Conservation (phyloP, 1,140 invertebrate genomes). For the Elymnias hypermnestra region DNA sequence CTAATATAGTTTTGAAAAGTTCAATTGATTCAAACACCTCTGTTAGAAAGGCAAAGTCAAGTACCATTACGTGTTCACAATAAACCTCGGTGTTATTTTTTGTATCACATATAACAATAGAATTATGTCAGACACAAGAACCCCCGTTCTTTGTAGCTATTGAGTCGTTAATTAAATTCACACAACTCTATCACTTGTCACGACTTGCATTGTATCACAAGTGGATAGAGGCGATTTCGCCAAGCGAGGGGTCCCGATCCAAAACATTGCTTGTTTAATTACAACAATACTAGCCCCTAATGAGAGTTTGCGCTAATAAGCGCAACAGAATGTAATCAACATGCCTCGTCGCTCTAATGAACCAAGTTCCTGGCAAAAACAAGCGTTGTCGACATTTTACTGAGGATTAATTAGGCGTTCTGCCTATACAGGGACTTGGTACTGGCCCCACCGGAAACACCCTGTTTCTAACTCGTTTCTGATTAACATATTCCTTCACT, state of each 20-base stretch:
- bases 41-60: no score
- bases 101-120: constrained; percentile 57
- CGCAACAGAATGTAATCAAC: constrained; percentile 74
- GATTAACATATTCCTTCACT: constrained; percentile 42
- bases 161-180: constrained; percentile 72
- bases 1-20: no score
- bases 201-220: constrained; percentile 29
- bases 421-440: constrained; percentile 51
- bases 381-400: constrained; percentile 65
- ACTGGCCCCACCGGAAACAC: constrained; percentile 42
- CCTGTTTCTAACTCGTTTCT: constrained; percentile 42
- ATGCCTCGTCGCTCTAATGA: constrained; percentile 73
- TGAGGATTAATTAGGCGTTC: constrained; percentile 70
- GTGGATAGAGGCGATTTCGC: constrained; percentile 41
- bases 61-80: no score
- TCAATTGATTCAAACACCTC: no score
- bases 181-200: constrained; percentile 35
- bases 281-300: constrained; percentile 74
- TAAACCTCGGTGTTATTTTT: constrained; percentile 62
- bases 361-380: constrained; percentile 70
- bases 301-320: constrained; percentile 74
- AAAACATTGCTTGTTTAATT: constrained; percentile 69
- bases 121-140: constrained; percentile 67
- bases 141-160: constrained; percentile 57
- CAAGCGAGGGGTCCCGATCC: constrained; percentile 28